Evolutionary conservation across 1,140 invertebrate species (phyloP), one percentile per base, ranked within the genome.

Genomic region (Laupala kohalensis): DNA sequence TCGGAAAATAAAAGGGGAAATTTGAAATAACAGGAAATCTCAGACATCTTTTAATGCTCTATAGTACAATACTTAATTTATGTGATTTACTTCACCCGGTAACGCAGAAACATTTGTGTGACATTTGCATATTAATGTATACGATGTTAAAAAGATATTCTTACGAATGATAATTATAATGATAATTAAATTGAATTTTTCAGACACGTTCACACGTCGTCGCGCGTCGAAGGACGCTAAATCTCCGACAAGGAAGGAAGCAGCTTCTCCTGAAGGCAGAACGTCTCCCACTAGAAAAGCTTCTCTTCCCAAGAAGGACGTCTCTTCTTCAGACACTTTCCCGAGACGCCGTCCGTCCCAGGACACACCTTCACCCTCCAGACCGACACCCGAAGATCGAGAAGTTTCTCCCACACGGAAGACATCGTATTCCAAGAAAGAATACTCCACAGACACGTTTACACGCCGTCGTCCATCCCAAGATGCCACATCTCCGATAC

Each of bases 401-500:
- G 37, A 53, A 2, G 66, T 64, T 29, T 69, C 72, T 26, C 69
- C 73, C 23, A 28, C 26, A 67, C 67, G 70, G 30, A 64, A 70
- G 23, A 67, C 69, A 23, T 70, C 37, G 15, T 62, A 24, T n/a
- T 24, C 69, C 30, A 63, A 62, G 25, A 63, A 27, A 28, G 29
- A 67, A n/a, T 73, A 63, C 26, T 27, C 28, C 6, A 68, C 26
- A 27, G 67, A 68, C 3, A 30, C 13, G 4, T 68, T 29, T 23
- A 9, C 26, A 2, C 26, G 28, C 23, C 27, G 29, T 13, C 5
- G 29, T 12, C 23, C 67, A 24, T 26, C 64, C 5, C 28, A 23
- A n/a, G 63, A 66, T 5, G 63, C 30, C 62, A 69, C 63, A 62
- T 71, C 71, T 30, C 66, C 74, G 24, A 24, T 23, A 69, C 69